These are phyloP conservation scores for Paguma larvata DNA, from an alignment of 2,797 vertebrate species.

Conservation along the genomic window DNA sequence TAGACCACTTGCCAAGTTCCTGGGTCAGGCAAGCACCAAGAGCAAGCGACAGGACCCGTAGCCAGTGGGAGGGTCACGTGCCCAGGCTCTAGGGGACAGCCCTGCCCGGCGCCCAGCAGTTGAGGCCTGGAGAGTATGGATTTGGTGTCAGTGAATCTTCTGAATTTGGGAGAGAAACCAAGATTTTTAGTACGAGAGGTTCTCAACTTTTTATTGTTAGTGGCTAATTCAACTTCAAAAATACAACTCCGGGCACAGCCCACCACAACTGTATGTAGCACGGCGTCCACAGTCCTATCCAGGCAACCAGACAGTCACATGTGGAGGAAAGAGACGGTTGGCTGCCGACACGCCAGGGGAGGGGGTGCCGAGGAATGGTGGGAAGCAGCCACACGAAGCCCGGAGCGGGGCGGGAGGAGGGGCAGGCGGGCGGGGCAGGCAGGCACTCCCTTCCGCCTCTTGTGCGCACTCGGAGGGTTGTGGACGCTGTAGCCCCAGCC, in stretches of 20 bases:
- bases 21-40: background rate
- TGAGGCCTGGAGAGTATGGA: background rate
- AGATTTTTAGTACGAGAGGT: background rate
- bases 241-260: background rate
- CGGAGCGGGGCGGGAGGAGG: fast-evolving
- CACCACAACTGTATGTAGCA: too few species aligned
- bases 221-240: background rate
- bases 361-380: background rate
- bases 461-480: fast-evolving
- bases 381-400: too few species aligned
- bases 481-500: background rate
- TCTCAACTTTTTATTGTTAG: background rate
- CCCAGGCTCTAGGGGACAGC: too few species aligned
- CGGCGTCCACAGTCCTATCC: background rate
- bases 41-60: background rate
- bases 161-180: background rate
- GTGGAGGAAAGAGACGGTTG: background rate
- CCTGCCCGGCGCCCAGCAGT: background rate
- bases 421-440: fast-evolving
- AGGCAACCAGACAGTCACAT: fast-evolving
- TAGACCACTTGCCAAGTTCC: background rate
- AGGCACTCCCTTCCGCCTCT: background rate
- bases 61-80: fast-evolving
- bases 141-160: background rate
- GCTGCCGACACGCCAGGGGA: fast-evolving